Conservation (phyloP, 2,888 invertebrate genomes). For the Sipunculus nudus region DNA sequence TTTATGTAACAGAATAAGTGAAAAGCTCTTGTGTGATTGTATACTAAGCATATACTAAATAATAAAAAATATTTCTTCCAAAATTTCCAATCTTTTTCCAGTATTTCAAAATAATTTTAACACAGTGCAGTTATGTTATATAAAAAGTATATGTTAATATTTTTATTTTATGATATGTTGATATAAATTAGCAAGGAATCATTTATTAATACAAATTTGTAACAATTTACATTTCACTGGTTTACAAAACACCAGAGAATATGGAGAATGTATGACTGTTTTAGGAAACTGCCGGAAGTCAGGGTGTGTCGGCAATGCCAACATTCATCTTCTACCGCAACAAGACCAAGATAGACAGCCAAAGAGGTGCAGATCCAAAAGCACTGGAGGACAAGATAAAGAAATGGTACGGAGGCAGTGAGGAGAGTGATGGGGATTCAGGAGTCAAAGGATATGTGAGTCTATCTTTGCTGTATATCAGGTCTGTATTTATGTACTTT, state of each 20-base stretch:
- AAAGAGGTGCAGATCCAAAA: conserved; percentile 87
- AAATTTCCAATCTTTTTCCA: no score
- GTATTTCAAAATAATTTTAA: no score
- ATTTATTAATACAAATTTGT: background rate
- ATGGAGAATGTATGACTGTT: no score
- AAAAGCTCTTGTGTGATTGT: no score
- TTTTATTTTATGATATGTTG: conserved; percentile 1
- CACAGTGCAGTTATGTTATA: conserved; percentile 13
- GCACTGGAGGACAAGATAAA: conserved; percentile 88
- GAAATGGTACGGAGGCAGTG: conserved; percentile 70
- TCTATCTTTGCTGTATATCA: background rate
- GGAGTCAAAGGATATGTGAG: conserved; percentile 62
- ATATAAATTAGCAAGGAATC: background rate
- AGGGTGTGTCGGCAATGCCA: conserved; percentile 96
- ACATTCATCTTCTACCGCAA: conserved; percentile 95
- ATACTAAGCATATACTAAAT: no score
- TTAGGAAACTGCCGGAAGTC: conserved; percentile 81
- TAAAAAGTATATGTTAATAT: background rate
- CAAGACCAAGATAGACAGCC: conserved; percentile 74
- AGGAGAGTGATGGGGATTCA: conserved; percentile 49
- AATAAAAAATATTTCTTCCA: no score
- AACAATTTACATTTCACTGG: background rate
- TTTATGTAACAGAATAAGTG: background rate
- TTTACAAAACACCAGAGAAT: no score
- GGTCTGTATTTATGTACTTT: conserved; percentile 1